phyloP scores from a whole-genome alignment of 1,140 invertebrate genomes.

The Drosophila guanche region DNA sequence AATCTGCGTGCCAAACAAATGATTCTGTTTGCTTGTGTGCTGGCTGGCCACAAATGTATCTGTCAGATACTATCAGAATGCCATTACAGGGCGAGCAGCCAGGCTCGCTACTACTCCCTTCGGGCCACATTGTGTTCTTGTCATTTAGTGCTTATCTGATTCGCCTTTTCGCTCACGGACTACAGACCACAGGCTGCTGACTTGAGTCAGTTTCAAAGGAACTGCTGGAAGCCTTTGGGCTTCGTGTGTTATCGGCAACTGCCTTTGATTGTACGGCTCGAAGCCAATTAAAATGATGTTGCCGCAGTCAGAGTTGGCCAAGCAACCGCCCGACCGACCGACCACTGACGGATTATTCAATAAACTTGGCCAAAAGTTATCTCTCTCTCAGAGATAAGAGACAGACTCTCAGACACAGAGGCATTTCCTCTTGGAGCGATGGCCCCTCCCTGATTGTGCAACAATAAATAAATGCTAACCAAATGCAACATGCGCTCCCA shows the following conservation, averaged over 20 bases:
- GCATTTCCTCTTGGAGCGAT: slow-evolving; percentile 13
- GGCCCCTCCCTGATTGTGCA: slow-evolving; percentile 44
- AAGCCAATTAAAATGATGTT: slow-evolving; percentile 75
- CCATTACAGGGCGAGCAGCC: slow-evolving; percentile 61
- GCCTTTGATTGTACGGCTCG: slow-evolving; percentile 62
- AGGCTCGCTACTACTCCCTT: slow-evolving; percentile 28
- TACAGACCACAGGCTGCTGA: not conserved
- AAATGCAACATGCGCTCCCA: slow-evolving; percentile 57
- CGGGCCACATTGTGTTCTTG: slow-evolving; percentile 58
- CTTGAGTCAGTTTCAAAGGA: slow-evolving; percentile 58
- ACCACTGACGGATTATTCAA: slow-evolving; percentile 60
- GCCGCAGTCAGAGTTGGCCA: slow-evolving; percentile 20
- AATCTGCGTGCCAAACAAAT: slow-evolving; percentile 66
- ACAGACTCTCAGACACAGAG: too few species aligned
- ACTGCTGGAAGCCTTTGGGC: slow-evolving; percentile 53
- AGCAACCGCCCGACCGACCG: not conserved
- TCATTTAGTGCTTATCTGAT: slow-evolving; percentile 69
- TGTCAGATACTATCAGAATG: slow-evolving; percentile 73
- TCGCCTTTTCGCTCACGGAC: slow-evolving; percentile 61
- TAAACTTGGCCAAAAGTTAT: slow-evolving; percentile 54
- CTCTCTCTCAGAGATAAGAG: slow-evolving; percentile 31
- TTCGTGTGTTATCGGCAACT: slow-evolving; percentile 41
- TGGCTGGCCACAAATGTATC: slow-evolving; percentile 62
- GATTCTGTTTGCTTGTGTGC: slow-evolving; percentile 37
- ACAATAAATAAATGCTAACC: slow-evolving; percentile 70